Evolutionary conservation across 2,113 vertebrate species (phyloP).

Genomic region (Macroglossus sobrinus): DNA sequence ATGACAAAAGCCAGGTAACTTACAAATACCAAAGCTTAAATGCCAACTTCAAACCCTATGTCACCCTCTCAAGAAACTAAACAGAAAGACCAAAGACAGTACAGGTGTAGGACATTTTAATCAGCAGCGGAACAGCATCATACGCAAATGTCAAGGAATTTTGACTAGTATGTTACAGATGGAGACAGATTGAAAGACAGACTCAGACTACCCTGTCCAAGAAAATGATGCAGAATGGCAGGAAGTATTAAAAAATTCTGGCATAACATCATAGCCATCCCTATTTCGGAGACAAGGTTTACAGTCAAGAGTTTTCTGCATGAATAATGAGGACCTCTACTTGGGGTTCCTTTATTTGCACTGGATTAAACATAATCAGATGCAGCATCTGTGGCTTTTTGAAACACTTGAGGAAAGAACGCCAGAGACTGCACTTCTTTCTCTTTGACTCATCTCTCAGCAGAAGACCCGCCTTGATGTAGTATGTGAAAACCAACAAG

Average conservation of each 20-base stretch:
- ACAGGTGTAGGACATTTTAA: conserved; percentile 24
- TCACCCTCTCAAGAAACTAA: neutral
- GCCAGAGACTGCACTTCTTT: neutral
- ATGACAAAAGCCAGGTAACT: neutral
- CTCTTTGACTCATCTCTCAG: neutral
- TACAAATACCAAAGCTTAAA: neutral
- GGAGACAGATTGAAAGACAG: conserved; percentile 69
- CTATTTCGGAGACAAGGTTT: conserved; percentile 45
- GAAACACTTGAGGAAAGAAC: neutral
- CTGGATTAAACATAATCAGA: conserved; percentile 48
- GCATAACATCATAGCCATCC: conserved; percentile 52
- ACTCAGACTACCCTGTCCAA: conserved; percentile 52
- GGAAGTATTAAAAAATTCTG: conserved; percentile 61
- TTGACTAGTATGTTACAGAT: conserved; percentile 57
- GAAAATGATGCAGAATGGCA: conserved; percentile 60
- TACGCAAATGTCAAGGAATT: conserved; percentile 68
- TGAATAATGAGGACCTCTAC: conserved; percentile 30
- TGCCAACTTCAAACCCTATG: neutral
- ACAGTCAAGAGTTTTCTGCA: conserved; percentile 42
- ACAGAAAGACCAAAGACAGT: neutral
- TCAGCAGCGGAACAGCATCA: conserved; percentile 32
- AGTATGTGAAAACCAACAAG: neutral
- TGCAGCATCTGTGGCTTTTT: conserved; percentile 8
- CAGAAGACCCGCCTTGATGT: neutral
- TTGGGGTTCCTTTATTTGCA: conserved; percentile 15